Percentiles rank a stretch among this genome's conserved stretches.
Conservation (phyloP, 2,888 invertebrate species). For the Cataglyphis altisquamis region DNA sequence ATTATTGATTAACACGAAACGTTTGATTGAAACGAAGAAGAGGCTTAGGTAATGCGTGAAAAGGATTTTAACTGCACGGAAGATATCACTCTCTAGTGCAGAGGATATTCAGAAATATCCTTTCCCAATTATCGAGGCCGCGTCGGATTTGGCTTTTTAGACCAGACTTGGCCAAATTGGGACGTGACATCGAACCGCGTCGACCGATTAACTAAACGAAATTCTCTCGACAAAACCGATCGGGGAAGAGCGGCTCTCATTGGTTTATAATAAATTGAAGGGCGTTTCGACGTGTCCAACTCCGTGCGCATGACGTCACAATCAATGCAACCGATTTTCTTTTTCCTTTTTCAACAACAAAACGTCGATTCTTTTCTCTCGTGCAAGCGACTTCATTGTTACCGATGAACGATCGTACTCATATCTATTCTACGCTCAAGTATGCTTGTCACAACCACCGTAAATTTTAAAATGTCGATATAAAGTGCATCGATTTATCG, state of each 20-base stretch:
- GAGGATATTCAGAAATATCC: conserved; percentile 53
- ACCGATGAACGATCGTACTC: conserved; percentile 46
- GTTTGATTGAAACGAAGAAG: conserved; percentile 42
- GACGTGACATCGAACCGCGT: conserved; percentile 75
- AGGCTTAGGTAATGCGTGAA: conserved; percentile 38
- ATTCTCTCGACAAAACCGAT: conserved; percentile 70
- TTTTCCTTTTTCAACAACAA: conserved; percentile 37
- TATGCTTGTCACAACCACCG: conserved; percentile 25
- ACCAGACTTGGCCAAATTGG: conserved; percentile 73
- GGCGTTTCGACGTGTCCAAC: conserved; percentile 61
- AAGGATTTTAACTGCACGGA: conserved; percentile 40
- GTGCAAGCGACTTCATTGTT: conserved; percentile 44
- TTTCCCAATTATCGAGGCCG: conserved; percentile 64
- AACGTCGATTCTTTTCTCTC: conserved; percentile 44
- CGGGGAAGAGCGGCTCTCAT: conserved; percentile 64
- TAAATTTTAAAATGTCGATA: conserved; percentile 16
- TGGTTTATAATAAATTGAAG: conserved; percentile 75
- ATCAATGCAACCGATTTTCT: conserved; percentile 42
- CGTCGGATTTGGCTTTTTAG: conserved; percentile 63
- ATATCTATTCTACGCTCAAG: conserved; percentile 32
- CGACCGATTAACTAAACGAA: conserved; percentile 78
- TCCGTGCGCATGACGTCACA: conserved; percentile 53
- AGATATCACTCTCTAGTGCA: conserved; percentile 12
- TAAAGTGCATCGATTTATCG: conserved; percentile 12
- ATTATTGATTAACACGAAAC: conserved; percentile 15